Conservation (phyloP, 1,140 invertebrate genomes). For the Hesperophylax magnus region DNA sequence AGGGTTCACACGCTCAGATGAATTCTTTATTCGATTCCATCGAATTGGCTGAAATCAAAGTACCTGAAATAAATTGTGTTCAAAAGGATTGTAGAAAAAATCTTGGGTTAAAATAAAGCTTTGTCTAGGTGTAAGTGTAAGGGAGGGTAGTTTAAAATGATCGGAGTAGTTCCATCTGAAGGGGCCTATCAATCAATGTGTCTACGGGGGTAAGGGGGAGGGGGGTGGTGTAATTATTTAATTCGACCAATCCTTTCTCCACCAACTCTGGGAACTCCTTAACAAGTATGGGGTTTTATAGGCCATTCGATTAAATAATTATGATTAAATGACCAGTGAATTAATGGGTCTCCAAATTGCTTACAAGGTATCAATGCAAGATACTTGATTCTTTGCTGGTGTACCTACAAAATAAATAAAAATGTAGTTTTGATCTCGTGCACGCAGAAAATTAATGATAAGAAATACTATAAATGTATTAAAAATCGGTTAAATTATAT, state of each 20-base stretch:
- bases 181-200: slow-evolving; percentile 47
- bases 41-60: background rate
- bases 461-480: too few species aligned
- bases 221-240: slow-evolving; percentile 55
- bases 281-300: too few species aligned
- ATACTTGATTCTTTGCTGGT: too few species aligned
- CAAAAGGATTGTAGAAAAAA: background rate
- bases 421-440: too few species aligned
- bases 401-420: too few species aligned
- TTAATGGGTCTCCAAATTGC: too few species aligned
- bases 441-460: too few species aligned
- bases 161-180: slow-evolving; percentile 16
- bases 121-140: background rate
- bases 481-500: too few species aligned
- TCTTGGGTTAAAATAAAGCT: background rate
- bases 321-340: too few species aligned
- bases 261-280: background rate
- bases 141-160: slow-evolving; percentile 29
- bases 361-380: too few species aligned
- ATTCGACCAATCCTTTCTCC: slow-evolving; percentile 39
- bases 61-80: background rate
- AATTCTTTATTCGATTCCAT: slow-evolving; percentile 10
- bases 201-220: slow-evolving; percentile 30
- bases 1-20: background rate
- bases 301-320: too few species aligned